Conservation (phyloP, 2,113 vertebrate genomes). For the Odontophorus gujanensis region DNA sequence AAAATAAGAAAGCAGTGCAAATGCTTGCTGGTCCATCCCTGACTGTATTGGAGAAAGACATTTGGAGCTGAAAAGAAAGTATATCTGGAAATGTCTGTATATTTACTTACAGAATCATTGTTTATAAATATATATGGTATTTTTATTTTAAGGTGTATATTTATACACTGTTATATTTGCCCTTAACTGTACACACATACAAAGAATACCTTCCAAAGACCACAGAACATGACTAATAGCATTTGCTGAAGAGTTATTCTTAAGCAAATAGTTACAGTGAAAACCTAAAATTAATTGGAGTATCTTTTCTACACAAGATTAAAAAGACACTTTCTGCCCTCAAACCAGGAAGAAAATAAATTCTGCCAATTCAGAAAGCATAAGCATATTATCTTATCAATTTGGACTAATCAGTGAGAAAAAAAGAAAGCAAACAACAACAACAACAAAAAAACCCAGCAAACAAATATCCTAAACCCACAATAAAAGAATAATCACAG, state of each 20-base stretch:
- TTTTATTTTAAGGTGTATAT: background rate
- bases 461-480: background rate
- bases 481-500: background rate
- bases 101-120: background rate
- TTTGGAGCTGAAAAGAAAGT: background rate
- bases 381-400: background rate
- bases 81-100: background rate
- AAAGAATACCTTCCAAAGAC: background rate
- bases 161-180: background rate
- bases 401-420: background rate
- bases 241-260: background rate
- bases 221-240: background rate
- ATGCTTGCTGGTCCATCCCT: background rate
- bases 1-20: background rate
- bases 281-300: background rate
- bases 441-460: background rate
- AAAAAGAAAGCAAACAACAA: background rate
- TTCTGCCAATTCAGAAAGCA: background rate
- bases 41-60: background rate
- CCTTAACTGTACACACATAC: background rate
- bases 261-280: background rate
- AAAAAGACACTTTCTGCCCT: background rate
- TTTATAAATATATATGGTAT: background rate
- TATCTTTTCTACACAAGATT: background rate
- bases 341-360: background rate